These are phyloP conservation scores for Agraylea sexmaculata DNA, from an alignment of 1,140 invertebrate genomes.

Conservation along the genomic window DNA sequence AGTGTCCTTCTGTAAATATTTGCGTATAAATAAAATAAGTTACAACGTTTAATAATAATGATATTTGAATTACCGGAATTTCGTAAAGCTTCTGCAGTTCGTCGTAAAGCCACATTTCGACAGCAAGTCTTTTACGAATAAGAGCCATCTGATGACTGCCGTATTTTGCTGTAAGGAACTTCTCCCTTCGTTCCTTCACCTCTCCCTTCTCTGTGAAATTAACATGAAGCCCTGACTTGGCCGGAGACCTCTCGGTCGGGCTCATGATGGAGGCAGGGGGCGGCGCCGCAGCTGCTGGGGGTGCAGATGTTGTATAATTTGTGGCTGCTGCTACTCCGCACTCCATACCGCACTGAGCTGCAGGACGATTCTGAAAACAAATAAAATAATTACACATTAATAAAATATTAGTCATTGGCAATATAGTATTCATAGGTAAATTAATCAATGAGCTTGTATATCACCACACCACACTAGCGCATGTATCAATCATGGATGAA, in stretches of 20 bases:
- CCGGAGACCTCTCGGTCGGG: slow-evolving; percentile 56
- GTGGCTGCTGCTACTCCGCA: slow-evolving; percentile 27
- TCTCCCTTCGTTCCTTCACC: slow-evolving; percentile 77
- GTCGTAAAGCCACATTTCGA: slow-evolving; percentile 97
- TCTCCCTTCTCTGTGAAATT: slow-evolving; percentile 77
- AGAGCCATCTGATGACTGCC: slow-evolving; percentile 94
- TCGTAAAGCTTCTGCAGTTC: slow-evolving; percentile 85
- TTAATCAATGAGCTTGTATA: too few relatives aligned
- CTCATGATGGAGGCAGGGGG: slow-evolving; percentile 32
- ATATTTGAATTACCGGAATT: slow-evolving; percentile 50
- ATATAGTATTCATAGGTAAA: too few relatives aligned
- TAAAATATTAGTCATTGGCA: too few relatives aligned
- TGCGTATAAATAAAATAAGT: not conserved
- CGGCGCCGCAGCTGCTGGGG: slow-evolving; percentile 12
- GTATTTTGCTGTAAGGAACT: slow-evolving; percentile 93
- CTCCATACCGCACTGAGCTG: slow-evolving; percentile 27
- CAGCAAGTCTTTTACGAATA: slow-evolving; percentile 84
- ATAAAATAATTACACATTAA: too few relatives aligned
- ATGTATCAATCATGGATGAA: too few relatives aligned
- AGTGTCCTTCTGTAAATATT: slow-evolving; percentile 41
- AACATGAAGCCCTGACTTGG: slow-evolving; percentile 69
- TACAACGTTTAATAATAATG: slow-evolving; percentile 8
- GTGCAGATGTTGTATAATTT: slow-evolving; percentile 7
- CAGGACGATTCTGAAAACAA: slow-evolving; percentile 17
- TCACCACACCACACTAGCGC: too few relatives aligned